Conservation (phyloP, 30 jellyfish, hydroid and myxozoan species). For the Chrysaora quinquecirrha region DNA sequence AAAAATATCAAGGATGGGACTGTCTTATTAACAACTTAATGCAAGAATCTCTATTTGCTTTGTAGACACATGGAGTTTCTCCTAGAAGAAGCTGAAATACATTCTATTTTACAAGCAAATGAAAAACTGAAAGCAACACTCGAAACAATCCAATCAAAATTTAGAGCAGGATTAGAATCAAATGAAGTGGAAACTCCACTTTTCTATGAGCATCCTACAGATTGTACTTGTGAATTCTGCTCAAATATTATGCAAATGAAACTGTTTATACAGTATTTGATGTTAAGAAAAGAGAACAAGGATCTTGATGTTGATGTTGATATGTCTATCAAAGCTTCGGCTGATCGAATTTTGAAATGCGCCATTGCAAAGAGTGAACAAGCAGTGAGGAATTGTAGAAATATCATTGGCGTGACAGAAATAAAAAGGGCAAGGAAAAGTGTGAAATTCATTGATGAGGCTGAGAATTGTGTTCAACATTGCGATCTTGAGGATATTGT, state of each 20-base stretch:
- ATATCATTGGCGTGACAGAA: neutral
- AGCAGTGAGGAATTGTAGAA: neutral
- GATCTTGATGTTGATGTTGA: no score
- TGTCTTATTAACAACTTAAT: no score
- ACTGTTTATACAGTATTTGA: neutral
- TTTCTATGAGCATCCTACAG: neutral
- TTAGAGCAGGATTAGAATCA: neutral
- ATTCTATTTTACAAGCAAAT: constrained; percentile 12
- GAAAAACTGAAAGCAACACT: constrained; percentile 24
- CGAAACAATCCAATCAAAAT: neutral
- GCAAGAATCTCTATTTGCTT: neutral
- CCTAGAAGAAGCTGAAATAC: constrained; percentile 40
- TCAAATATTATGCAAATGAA: constrained; percentile 18
- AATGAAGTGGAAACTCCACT: neutral
- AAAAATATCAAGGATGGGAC: no score
- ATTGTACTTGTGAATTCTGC: constrained; percentile 32
- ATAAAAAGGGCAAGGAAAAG: neutral
- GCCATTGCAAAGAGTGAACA: neutral
- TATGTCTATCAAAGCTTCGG: no score
- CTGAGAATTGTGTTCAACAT: neutral
- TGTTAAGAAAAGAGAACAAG: neutral
- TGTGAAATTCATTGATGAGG: neutral
- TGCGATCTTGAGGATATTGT: neutral
- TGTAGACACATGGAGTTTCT: constrained; percentile 34
- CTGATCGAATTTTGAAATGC: neutral